Evolutionary conservation across 1,140 invertebrate genomes (phyloP).

Genomic region (Bombus soroeensis): DNA sequence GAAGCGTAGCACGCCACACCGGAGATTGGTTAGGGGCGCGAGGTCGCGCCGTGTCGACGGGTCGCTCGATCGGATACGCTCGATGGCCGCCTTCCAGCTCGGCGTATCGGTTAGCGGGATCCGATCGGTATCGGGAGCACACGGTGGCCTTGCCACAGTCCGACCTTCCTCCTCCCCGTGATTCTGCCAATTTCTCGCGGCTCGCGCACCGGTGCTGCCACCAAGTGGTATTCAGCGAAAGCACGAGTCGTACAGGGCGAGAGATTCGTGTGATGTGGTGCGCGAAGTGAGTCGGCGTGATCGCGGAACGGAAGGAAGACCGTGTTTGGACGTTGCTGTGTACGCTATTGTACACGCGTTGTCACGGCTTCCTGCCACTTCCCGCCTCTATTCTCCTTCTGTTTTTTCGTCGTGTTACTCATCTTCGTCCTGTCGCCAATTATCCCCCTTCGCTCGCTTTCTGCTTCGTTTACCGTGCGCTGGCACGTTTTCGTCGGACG

Average conservation of each 20-base stretch:
- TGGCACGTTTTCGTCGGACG: background rate
- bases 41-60: background rate
- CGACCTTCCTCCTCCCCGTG: background rate
- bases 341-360: constrained; percentile 51
- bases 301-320: constrained; percentile 56
- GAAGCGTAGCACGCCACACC: background rate
- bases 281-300: constrained; percentile 62
- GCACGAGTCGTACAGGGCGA: constrained; percentile 7
- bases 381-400: background rate
- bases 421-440: background rate
- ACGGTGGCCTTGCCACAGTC: background rate
- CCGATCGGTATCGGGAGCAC: constrained; percentile 8
- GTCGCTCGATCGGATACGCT: constrained; percentile 8
- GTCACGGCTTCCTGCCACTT: constrained; percentile 36
- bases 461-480: background rate
- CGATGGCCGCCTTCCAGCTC: too few species aligned
- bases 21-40: background rate
- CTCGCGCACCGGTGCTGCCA: constrained; percentile 56
- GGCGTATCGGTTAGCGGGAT: background rate
- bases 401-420: background rate
- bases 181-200: constrained; percentile 17
- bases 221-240: constrained; percentile 32
- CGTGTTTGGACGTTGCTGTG: constrained; percentile 50
- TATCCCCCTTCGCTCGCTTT: too few species aligned
- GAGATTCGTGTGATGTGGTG: constrained; percentile 29